Base-by-base conservation (phyloP, 2,888 invertebrate genomes). In the Netelia inedita region DNA sequence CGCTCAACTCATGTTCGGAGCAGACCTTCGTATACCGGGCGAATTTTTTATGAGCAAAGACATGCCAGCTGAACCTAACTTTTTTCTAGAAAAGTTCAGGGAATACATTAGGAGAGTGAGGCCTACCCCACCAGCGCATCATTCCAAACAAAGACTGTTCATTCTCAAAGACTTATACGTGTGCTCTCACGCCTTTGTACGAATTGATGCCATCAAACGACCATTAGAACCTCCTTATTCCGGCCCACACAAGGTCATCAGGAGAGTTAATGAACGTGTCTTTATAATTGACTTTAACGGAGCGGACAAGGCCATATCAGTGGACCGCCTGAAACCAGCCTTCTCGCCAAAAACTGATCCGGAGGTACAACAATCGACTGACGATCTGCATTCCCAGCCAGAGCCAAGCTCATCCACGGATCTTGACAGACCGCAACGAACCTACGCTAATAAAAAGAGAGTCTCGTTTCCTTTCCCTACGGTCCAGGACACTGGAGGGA, bases 321-420 rank as follows among this genome's bases (percentile, higher is more conserved):
- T 80, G 1, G 85, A 85, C 2, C 23, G 83, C 46, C 46, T 86
- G 6, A 86, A 83, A 59, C 86, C 86, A n/a, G 83, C 79, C 2
- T 68, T 28, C 57, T 95, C 94, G 94, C 95, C 95, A 95, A 95
- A 95, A 95, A 95, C 95, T 6, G 41, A 41, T n/a, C n/a, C n/a
- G n/a, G n/a, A n/a, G n/a, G n/a, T n/a, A n/a, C n/a, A n/a, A n/a
- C n/a, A n/a, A n/a, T n/a, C n/a, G n/a, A n/a, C n/a, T n/a, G n/a
- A n/a, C n/a, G n/a, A n/a, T n/a, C n/a, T n/a, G n/a, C n/a, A n/a
- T n/a, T n/a, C n/a, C n/a, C n/a, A n/a, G n/a, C n/a, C n/a, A n/a
- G n/a, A n/a, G n/a, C n/a, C n/a, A n/a, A n/a, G n/a, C n/a, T n/a
- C n/a, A n/a, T n/a, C n/a, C n/a, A n/a, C n/a, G n/a, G n/a, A n/a